A percentile compares a stretch with the other conserved stretches of the same genome.
Conservation (phyloP, 2,797 vertebrate genomes). For the Acridotheres tristis region DNA sequence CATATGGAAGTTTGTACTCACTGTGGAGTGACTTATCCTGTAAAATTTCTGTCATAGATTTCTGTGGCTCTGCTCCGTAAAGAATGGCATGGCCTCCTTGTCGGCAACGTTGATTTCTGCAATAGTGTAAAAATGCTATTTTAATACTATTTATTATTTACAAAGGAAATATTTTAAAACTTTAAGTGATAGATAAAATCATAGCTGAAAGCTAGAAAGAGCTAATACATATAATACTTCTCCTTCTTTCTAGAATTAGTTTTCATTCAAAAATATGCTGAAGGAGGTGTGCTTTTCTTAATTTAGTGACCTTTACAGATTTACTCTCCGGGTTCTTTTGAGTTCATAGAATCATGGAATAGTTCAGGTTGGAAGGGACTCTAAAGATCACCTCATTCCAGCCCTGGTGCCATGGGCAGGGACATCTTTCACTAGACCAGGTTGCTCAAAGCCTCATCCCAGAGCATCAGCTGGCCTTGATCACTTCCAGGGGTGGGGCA, state of each 20-base stretch:
- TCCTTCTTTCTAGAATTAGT: background rate
- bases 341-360: background rate
- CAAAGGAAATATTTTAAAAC: background rate
- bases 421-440: background rate
- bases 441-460: background rate
- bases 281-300: background rate
- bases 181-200: background rate
- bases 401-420: rapidly evolving
- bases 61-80: background rate
- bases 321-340: background rate
- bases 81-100: rapidly evolving
- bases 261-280: background rate
- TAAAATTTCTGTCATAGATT: background rate
- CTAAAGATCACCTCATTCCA: background rate
- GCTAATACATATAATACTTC: background rate
- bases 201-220: background rate
- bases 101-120: background rate
- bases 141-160: background rate
- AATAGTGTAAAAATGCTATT: background rate
- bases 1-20: background rate
- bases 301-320: background rate
- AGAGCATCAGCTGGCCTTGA: background rate
- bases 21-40: background rate
- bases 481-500: background rate
- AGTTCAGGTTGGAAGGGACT: background rate